A percentile compares a stretch with the other conserved stretches of the same genome.
Evolutionary conservation across 1,140 invertebrate species (phyloP).

Genomic region (Sitobion miscanthi): DNA sequence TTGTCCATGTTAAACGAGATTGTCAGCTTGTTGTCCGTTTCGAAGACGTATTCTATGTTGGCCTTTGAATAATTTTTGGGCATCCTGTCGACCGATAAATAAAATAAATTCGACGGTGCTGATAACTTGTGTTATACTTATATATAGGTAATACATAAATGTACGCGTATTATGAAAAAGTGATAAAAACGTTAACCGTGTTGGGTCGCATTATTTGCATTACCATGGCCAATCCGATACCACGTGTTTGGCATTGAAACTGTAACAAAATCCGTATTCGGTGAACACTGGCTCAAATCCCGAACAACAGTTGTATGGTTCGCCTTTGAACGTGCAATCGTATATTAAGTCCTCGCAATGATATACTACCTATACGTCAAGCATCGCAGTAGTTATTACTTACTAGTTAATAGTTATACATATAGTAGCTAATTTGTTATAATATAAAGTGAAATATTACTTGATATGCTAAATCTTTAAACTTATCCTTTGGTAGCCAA

Average conservation of each 20-base stretch:
- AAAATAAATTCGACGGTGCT: background rate
- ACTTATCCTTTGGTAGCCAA: slow-evolving; percentile 56
- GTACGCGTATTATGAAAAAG: background rate
- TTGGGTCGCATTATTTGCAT: slow-evolving; percentile 52
- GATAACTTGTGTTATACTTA: background rate
- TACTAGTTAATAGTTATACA: too few relatives aligned
- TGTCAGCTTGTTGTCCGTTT: slow-evolving; percentile 71
- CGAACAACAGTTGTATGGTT: slow-evolving; percentile 68
- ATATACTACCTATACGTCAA: slow-evolving; percentile 64
- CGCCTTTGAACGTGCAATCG: slow-evolving; percentile 70
- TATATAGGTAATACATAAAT: background rate
- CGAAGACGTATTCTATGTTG: slow-evolving; percentile 66
- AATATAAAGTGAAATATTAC: slow-evolving; percentile 23
- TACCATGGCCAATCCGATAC: slow-evolving; percentile 66
- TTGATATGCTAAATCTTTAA: slow-evolving; percentile 57
- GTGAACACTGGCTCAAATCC: slow-evolving; percentile 71
- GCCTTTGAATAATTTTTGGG: slow-evolving; percentile 61
- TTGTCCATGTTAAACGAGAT: slow-evolving; percentile 66
- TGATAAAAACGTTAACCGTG: background rate
- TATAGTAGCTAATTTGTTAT: background rate
- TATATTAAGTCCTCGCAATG: slow-evolving; percentile 67
- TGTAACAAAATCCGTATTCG: slow-evolving; percentile 75
- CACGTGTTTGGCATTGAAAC: slow-evolving; percentile 70
- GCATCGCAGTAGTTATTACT: background rate
- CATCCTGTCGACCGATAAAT: slow-evolving; percentile 22